A percentile compares a stretch with the other conserved stretches of the same genome.
These are phyloP conservation scores for Brachionus rubens DNA, from an alignment of 1,140 invertebrate genomes.

Conservation along the genomic window DNA sequence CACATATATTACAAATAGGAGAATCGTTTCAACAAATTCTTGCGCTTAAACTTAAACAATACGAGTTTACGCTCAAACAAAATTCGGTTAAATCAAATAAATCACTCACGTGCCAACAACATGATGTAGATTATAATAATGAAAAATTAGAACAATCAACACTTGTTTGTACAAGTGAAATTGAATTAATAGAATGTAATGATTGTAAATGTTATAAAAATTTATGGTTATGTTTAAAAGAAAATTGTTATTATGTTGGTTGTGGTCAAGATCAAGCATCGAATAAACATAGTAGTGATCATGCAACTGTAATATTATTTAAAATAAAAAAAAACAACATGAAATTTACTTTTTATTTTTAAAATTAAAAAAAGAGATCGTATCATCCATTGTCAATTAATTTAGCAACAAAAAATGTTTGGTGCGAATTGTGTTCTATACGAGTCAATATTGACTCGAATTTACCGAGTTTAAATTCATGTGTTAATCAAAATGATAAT, in stretches of 20 bases:
- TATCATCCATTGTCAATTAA: conserved; percentile 45
- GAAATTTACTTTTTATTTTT: not conserved
- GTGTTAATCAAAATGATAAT: no score
- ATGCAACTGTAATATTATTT: conserved; percentile 22
- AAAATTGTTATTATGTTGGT: conserved; percentile 42
- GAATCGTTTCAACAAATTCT: not conserved
- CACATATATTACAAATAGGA: conserved; percentile 3
- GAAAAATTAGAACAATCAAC: no score
- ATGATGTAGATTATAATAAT: no score
- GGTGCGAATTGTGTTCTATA: conserved; percentile 26
- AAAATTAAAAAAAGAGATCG: conserved; percentile 14
- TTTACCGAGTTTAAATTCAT: not conserved
- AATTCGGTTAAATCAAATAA: not conserved
- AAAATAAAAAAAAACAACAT: not conserved
- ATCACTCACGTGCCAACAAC: no score
- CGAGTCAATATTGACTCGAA: conserved; percentile 19
- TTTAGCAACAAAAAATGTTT: conserved; percentile 41
- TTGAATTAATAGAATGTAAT: not conserved
- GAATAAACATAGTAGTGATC: conserved; percentile 26
- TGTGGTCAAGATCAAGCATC: conserved; percentile 12
- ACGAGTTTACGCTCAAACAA: conserved; percentile 9
- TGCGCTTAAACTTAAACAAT: not conserved
- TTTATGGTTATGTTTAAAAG: conserved; percentile 44
- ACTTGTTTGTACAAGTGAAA: not conserved
- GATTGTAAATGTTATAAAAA: conserved; percentile 33